Evolutionary conservation across 2,888 invertebrate genomes (phyloP), one percentile per base, ranked within the genome.

Genomic region (Machimus atricapillus): DNA sequence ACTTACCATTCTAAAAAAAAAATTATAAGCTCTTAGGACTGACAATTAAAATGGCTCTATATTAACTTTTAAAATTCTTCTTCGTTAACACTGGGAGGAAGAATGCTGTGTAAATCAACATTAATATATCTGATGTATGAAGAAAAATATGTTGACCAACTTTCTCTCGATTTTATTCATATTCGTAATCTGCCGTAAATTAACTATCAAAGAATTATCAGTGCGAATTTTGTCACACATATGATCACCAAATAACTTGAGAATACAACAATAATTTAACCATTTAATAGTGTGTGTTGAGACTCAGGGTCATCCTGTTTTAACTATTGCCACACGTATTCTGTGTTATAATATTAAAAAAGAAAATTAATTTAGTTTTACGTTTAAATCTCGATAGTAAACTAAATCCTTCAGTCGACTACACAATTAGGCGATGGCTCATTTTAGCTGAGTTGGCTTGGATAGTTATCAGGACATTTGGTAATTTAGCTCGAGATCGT

Each of bases 1-100:
- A 43, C 76, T 87, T 77, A 82, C 76, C 87, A 74, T 27, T 16
- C 16, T 19, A 74, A 16, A 52, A 46, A n/a, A 82, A 46, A 52
- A 7, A 52, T 12, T 43, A 34, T 34, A 4, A 40, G 34, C 34
- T 34, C 12, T 12, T 40, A 40, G 40, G 12, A 40, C 40, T 40
- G 40, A 40, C 12, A 40, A 40, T 40, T 1, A 12, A 40, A 40
- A 40, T 34, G 34, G 34, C 34, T 7, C 6, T 34, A 34, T 46
- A 46, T 46, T 46, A 14, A 46, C 12, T 16, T 14, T 23, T 12
- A 2, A 12, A 66, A 66, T 2, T 66, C 12, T 66, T n/a, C 27
- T 52, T 77, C 58, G 52, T 82, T 12, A 40, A 14, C 1, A 78
- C 9, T 19, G 19, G 8, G 12, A 58, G 3, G 0, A 66, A 66